A percentile compares a stretch with the other conserved stretches of the same genome.
Conservation (phyloP, 2,113 vertebrate species). For the Dryoscopus gambensis region DNA sequence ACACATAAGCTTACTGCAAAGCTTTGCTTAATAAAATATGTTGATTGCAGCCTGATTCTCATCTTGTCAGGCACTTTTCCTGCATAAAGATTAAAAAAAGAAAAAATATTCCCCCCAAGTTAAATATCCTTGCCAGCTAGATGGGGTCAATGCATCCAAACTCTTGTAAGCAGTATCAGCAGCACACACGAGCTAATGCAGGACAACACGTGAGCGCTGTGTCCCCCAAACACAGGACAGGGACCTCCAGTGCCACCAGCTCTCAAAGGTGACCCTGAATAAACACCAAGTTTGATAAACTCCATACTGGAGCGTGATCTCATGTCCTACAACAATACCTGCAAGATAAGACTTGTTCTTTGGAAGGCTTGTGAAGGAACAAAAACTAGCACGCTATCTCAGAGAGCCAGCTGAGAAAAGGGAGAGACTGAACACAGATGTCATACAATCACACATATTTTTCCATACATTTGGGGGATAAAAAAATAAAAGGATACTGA, state of each 20-base stretch:
- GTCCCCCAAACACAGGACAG: background rate
- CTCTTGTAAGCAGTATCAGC: accelerated
- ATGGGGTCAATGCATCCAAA: accelerated
- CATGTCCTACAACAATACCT: slow-evolving; percentile 5
- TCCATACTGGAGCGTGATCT: background rate
- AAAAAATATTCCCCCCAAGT: background rate
- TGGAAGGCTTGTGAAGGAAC: background rate
- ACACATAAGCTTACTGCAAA: background rate
- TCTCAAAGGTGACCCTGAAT: slow-evolving; percentile 30
- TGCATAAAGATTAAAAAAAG: background rate
- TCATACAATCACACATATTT: background rate
- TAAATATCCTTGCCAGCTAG: background rate
- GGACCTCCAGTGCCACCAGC: background rate
- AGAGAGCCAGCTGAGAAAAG: background rate
- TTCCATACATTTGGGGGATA: background rate
- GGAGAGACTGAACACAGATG: slow-evolving; percentile 5
- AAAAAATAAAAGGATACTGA: background rate
- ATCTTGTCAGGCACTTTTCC: background rate
- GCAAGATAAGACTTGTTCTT: slow-evolving; percentile 24
- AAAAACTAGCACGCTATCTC: background rate
- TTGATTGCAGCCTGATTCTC: background rate
- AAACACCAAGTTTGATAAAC: slow-evolving; percentile 40
- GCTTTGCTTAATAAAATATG: background rate
- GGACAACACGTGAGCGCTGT: accelerated
- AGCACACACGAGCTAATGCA: background rate